phyloP scores from a whole-genome alignment of 1,140 invertebrate species.

The Eumaeus atala region DNA sequence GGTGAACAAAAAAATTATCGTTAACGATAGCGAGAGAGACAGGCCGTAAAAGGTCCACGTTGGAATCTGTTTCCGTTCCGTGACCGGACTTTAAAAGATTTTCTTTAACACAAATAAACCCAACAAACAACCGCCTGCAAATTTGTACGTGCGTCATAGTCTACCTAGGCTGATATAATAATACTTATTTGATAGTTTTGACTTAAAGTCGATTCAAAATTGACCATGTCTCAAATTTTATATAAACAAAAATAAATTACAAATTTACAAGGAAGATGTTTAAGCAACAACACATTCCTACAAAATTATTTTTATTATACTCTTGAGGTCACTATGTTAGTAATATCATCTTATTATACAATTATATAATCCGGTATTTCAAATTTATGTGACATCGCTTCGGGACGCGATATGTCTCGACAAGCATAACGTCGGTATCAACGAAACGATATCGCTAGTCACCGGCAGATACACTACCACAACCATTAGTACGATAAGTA shows the following conservation, averaged over 20 bases:
- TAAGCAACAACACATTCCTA: slow-evolving; percentile 2
- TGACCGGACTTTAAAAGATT: too few relatives aligned
- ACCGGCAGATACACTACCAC: slow-evolving; percentile 15
- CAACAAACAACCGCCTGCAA: background rate
- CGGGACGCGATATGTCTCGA: too few relatives aligned
- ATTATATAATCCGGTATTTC: too few relatives aligned
- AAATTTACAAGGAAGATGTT: slow-evolving; percentile 1
- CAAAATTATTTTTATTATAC: background rate
- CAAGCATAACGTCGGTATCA: too few relatives aligned
- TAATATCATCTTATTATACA: too few relatives aligned
- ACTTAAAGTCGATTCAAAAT: slow-evolving; percentile 3
- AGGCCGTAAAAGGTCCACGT: too few relatives aligned
- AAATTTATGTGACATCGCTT: background rate
- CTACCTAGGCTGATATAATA: background rate
- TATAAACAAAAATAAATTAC: background rate
- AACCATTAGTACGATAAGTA: slow-evolving; percentile 20
- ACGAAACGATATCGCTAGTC: background rate
- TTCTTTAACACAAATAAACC: too few relatives aligned
- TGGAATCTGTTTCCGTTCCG: too few relatives aligned
- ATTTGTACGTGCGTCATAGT: background rate
- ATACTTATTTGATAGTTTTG: slow-evolving; percentile 4
- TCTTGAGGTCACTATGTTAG: too few relatives aligned
- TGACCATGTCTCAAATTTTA: background rate
- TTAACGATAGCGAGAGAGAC: too few relatives aligned
- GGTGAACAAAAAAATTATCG: too few relatives aligned